These are phyloP conservation scores for Drosophila greeni DNA, from an alignment of 2,888 invertebrate genomes.

Conservation along the genomic window DNA sequence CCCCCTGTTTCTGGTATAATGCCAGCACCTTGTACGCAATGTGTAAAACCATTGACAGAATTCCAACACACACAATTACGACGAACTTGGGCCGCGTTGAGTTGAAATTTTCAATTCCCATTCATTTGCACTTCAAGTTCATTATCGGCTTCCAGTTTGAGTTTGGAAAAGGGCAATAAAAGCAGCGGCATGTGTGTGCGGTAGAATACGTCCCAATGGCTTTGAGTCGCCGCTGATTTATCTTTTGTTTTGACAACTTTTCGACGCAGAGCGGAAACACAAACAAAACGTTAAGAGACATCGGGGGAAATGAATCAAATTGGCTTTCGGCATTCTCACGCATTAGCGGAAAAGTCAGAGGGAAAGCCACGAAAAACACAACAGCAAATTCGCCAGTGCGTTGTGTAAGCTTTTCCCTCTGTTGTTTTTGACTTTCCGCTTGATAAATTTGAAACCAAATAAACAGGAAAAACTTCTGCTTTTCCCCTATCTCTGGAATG, in stretches of 20 bases:
- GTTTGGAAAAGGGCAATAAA: constrained; percentile 33
- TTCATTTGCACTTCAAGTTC: constrained; percentile 52
- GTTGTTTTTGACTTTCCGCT: constrained; percentile 66
- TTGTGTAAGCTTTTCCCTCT: constrained; percentile 38
- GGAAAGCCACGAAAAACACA: constrained; percentile 21
- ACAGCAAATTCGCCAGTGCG: constrained; percentile 19
- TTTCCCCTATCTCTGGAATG: constrained; percentile 3
- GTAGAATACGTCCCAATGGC: constrained; percentile 18
- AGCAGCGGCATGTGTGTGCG: constrained; percentile 5
- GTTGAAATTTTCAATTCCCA: constrained; percentile 28
- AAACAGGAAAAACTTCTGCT: constrained; percentile 53
- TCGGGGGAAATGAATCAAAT: constrained; percentile 49
- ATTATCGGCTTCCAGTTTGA: constrained; percentile 47
- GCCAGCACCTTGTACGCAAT: not conserved
- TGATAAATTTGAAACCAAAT: constrained; percentile 71
- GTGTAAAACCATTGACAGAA: not conserved
- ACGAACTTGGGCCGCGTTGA: constrained; percentile 11
- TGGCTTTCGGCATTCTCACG: constrained; percentile 59
- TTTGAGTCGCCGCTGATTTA: constrained; percentile 60
- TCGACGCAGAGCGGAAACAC: constrained; percentile 43
- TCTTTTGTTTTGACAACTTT: constrained; percentile 73
- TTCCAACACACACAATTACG: not conserved
- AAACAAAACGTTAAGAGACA: constrained; percentile 34
- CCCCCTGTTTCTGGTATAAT: not conserved
- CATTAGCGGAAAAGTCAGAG: constrained; percentile 53